Evolutionary conservation across 2,113 vertebrate genomes (phyloP).

Genomic region (Ceratotherium simum): DNA sequence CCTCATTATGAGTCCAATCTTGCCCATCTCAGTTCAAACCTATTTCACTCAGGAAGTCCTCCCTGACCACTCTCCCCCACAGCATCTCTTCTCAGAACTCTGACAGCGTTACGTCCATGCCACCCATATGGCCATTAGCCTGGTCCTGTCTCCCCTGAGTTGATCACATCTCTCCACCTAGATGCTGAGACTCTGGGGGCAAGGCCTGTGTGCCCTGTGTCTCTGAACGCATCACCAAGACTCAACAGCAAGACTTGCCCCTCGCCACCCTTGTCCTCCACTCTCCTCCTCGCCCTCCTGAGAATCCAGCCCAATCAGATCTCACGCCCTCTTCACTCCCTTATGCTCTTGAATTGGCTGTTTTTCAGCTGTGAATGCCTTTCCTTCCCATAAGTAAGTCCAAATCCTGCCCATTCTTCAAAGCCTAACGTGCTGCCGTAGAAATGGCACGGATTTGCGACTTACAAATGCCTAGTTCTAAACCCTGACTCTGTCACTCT

Average conservation of each 20-base stretch:
- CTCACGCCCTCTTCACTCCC: neutral
- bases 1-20: neutral
- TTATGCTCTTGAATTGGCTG: neutral
- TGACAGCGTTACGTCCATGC: accelerated
- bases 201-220: neutral
- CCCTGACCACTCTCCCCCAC: neutral
- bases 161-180: neutral
- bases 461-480: neutral
- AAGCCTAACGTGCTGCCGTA: accelerated
- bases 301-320: neutral
- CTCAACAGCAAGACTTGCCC: neutral
- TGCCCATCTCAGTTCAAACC: neutral
- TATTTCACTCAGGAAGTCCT: neutral
- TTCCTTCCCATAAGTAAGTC: neutral
- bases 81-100: neutral
- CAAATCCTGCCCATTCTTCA: neutral
- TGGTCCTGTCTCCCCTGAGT: neutral
- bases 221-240: neutral
- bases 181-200: neutral
- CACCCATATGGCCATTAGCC: too few relatives aligned
- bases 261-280: neutral
- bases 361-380: neutral
- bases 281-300: neutral
- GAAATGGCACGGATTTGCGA: neutral
- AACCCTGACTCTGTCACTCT: neutral